Conservation (phyloP, 1,140 invertebrate species). For the Nymphalis io region DNA sequence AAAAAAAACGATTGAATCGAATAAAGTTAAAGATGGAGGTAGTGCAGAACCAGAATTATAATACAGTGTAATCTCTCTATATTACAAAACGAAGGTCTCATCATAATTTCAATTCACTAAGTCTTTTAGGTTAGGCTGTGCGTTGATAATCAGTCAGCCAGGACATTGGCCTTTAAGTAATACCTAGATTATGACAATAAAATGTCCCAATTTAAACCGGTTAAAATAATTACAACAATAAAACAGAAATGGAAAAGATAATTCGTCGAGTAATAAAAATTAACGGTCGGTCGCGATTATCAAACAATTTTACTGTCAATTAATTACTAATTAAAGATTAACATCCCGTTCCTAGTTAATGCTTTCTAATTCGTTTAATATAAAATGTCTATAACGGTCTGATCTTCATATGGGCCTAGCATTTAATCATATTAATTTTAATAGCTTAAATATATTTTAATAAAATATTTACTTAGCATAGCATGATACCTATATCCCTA, state of each 20-base stretch:
- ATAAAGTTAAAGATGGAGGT: no score
- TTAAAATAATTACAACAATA: conserved; percentile 12
- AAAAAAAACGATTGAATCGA: no score
- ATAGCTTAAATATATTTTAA: no score
- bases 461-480: no score
- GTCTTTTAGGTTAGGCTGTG: background rate
- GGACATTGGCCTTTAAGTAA: background rate
- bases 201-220: conserved; percentile 7
- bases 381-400: conserved; percentile 1
- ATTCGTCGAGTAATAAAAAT: conserved; percentile 15
- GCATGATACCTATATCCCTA: no score
- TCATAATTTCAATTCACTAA: no score
- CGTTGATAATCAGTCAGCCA: conserved; percentile 8
- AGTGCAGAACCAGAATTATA: no score
- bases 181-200: conserved; percentile 1
- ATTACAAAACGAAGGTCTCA: no score
- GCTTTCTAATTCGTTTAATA: conserved; percentile 21
- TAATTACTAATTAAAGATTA: conserved; percentile 29
- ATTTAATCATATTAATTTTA: background rate
- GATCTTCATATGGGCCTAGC: background rate
- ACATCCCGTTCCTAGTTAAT: conserved; percentile 19
- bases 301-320: conserved; percentile 20
- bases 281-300: conserved; percentile 17
- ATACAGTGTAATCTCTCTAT: no score
- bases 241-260: conserved; percentile 15